These are phyloP conservation scores for Drosophila hawaiiensis DNA, from an alignment of 2,888 invertebrate genomes.

Conservation along the genomic window DNA sequence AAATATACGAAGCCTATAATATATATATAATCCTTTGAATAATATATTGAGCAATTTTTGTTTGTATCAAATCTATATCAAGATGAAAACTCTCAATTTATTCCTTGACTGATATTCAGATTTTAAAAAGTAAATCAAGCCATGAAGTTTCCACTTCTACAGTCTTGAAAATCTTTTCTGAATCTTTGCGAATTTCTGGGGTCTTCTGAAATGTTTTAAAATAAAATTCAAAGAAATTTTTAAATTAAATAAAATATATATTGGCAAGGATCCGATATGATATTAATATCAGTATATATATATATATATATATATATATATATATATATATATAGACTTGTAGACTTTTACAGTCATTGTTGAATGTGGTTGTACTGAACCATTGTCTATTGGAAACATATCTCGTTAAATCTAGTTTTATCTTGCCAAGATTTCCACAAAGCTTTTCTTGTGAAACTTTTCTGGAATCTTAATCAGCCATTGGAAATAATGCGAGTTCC, in stretches of 20 bases:
- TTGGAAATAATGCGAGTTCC: background rate
- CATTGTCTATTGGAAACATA: background rate
- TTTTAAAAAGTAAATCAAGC: background rate
- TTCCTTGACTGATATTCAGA: background rate
- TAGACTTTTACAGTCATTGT: background rate
- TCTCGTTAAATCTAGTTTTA: background rate
- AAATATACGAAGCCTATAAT: background rate
- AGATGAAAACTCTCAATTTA: background rate
- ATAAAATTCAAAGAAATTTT: background rate
- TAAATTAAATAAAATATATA: background rate
- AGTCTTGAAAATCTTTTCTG: background rate
- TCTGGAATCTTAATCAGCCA: conserved; percentile 9
- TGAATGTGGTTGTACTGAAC: background rate
- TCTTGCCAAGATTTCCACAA: background rate
- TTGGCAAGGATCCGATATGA: background rate
- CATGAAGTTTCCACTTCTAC: background rate
- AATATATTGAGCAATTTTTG: background rate
- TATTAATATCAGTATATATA: background rate
- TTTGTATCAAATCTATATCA: background rate
- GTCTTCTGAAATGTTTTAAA: no score
- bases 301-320: background rate
- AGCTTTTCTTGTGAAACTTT: background rate
- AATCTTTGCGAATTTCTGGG: background rate
- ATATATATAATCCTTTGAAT: background rate
- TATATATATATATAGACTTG: background rate